Base-by-base conservation (phyloP, 2,888 invertebrate species). In the Sclerodermus sp. region DNA sequence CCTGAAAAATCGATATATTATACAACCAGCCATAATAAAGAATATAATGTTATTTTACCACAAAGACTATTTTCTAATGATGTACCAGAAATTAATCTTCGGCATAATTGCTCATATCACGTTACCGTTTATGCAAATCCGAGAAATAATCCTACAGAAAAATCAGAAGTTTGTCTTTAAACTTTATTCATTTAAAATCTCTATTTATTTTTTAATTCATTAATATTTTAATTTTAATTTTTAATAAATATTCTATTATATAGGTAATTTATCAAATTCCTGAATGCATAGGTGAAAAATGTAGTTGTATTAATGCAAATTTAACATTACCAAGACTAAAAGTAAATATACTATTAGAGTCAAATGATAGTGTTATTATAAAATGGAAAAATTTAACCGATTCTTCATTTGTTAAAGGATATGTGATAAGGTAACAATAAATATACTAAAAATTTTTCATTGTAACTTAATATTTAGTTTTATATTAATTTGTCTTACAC, bases 91-190 rank as follows among this genome's bases (percentile, higher is more conserved):
- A 30, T 72, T 6, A 62, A 59, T 37, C 58, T 76, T 29, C 59
- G 53, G 52, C 71, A 67, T 1, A 66, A 62, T 23, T 76, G 75
- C 47, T 53, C 67, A 1, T 76, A 76, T 29, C 62, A 54, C 30
- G 62, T 76, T 31, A 58, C 72, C 51, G 67, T 76, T 38, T 58
- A 63, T 32, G 70, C 73, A 2, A 72, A 75, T 64, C 76, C 75
- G 13, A 66, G 72, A 42, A 55, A 17, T 15, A 62, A 63, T 47
- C 49, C 54, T 1, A 50, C 40, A 5, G 18, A 39, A n/a, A 53
- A 62, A 16, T 14, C 17, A 9, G 5, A 56, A 1, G 50, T 43
- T 61, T 61, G n/a, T n/a, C n/a, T n/a, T n/a, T n/a, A n/a, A n/a
- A n/a, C n/a, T n/a, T n/a, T n/a, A n/a, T n/a, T n/a, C n/a, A n/a